A percentile compares a stretch with the other conserved stretches of the same genome.
phyloP scores from a whole-genome alignment of 2,113 vertebrate genomes.

The Cyprinus carpio region DNA sequence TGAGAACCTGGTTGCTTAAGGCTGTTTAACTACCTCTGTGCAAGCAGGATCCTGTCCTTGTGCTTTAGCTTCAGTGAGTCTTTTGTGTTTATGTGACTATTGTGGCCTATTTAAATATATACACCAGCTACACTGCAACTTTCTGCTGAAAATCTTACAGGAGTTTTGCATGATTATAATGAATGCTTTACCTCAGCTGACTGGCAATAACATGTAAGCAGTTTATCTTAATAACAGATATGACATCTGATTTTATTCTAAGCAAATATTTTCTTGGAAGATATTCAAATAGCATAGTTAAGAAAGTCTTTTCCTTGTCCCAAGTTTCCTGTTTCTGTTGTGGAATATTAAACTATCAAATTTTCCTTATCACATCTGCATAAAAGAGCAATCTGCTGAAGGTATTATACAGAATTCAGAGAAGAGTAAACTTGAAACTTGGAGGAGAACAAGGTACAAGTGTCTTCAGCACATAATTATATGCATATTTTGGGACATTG shows the following conservation, averaged over 20 bases:
- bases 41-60: constrained; percentile 26
- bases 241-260: not conserved
- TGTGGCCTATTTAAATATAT: not conserved
- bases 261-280: not conserved
- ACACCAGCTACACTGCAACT: not conserved
- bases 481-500: not conserved
- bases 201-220: not conserved
- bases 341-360: not conserved
- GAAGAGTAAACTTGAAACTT: not conserved
- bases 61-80: constrained; percentile 6
- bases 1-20: constrained; percentile 8
- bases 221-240: not conserved
- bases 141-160: not conserved
- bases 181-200: not conserved
- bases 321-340: not conserved
- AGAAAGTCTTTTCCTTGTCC: not conserved
- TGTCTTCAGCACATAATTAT: not conserved
- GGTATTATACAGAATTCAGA: not conserved
- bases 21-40: not conserved
- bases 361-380: not conserved
- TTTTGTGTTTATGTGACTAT: constrained; percentile 31
- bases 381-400: not conserved
- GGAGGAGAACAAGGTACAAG: not conserved
- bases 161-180: not conserved
- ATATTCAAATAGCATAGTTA: not conserved